These are phyloP conservation scores for Drosophila neocordata DNA, from an alignment of 1,140 invertebrate genomes.

Conservation along the genomic window DNA sequence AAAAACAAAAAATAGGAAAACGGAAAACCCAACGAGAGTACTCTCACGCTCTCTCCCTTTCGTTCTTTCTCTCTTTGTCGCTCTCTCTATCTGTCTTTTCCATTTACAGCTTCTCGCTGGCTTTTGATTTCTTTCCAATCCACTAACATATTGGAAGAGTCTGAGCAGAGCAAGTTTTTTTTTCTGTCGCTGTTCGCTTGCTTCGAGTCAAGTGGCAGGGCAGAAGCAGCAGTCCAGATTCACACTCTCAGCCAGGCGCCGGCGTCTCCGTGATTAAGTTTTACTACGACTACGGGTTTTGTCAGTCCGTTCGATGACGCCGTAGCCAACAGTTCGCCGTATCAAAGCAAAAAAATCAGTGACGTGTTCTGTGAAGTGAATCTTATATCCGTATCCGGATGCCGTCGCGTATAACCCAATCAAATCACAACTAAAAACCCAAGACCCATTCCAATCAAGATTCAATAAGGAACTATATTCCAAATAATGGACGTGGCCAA, in stretches of 20 bases:
- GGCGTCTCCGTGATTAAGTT: slow-evolving; percentile 77
- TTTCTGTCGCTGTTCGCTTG: background rate
- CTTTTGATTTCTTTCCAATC: slow-evolving; percentile 22
- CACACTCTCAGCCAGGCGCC: slow-evolving; percentile 35
- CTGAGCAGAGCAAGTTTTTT: slow-evolving; percentile 6
- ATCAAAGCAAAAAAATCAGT: slow-evolving; percentile 43
- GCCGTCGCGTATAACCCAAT: slow-evolving; percentile 39
- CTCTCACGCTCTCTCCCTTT: slow-evolving; percentile 17
- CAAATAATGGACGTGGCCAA: slow-evolving; percentile 73
- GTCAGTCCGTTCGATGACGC: slow-evolving; percentile 80
- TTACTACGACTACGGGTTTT: slow-evolving; percentile 56
- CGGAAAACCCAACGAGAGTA: slow-evolving; percentile 23
- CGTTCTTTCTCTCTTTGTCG: slow-evolving; percentile 22
- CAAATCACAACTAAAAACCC: slow-evolving; percentile 12
- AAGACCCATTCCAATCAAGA: slow-evolving; percentile 25
- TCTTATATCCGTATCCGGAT: slow-evolving; percentile 44
- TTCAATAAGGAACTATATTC: slow-evolving; percentile 23
- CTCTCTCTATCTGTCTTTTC: slow-evolving; percentile 34
- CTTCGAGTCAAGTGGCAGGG: slow-evolving; percentile 16
- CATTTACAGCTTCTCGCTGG: slow-evolving; percentile 25
- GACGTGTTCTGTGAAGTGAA: slow-evolving; percentile 18
- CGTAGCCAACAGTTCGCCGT: slow-evolving; percentile 69
- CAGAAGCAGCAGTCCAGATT: slow-evolving; percentile 18
- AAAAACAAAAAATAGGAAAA: slow-evolving; percentile 4
- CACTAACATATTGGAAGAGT: slow-evolving; percentile 17